Conservation (phyloP, 2,113 vertebrate genomes). For the Heliornis fulica region DNA sequence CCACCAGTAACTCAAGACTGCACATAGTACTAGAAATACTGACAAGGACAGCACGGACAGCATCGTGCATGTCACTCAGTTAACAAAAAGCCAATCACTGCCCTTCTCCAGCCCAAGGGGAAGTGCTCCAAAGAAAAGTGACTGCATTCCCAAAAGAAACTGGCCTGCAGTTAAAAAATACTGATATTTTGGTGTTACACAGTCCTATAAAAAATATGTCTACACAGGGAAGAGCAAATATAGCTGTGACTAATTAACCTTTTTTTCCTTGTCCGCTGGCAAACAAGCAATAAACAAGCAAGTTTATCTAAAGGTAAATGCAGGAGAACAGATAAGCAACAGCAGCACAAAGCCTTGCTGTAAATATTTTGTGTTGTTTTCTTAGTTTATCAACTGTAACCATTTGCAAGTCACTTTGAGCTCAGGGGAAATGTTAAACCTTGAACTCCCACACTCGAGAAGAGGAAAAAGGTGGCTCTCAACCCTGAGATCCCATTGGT, state of each 20-base stretch:
- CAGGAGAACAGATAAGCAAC: not conserved
- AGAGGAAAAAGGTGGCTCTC: not conserved
- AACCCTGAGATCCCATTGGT: accelerated
- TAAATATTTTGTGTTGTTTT: not conserved
- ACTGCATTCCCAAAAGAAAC: not conserved
- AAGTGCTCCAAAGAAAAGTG: not conserved
- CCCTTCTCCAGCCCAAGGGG: not conserved
- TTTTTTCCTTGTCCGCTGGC: not conserved
- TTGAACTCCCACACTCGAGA: not conserved
- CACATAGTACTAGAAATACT: not conserved
- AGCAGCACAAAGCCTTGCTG: not conserved
- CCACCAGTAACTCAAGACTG: not conserved
- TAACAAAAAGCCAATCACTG: not conserved
- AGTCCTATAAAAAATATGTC: not conserved
- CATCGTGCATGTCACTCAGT: not conserved
- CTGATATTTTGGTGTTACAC: not conserved
- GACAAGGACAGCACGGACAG: not conserved
- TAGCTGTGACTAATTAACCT: not conserved
- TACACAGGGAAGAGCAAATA: not conserved
- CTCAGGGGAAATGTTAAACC: not conserved
- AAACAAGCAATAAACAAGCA: not conserved
- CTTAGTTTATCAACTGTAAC: not conserved
- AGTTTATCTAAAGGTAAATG: not conserved
- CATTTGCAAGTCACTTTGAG: not conserved
- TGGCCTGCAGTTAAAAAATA: not conserved